phyloP scores from a whole-genome alignment of 2,888 invertebrate genomes.

The Drosophila heteroneura region DNA sequence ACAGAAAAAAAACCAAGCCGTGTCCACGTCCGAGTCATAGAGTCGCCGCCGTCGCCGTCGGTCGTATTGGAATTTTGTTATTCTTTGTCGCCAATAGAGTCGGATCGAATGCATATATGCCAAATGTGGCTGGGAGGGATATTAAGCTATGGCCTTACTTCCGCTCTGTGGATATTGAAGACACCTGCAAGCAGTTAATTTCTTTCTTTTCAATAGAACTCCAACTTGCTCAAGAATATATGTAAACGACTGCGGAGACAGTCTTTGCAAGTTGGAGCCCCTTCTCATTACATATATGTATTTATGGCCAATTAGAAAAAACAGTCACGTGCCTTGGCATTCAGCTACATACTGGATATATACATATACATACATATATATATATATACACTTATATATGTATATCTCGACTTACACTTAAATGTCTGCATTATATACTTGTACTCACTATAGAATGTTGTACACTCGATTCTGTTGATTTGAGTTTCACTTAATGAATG shows the following conservation, averaged over 20 bases:
- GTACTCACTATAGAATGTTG: conserved; percentile 16
- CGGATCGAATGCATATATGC: conserved; percentile 31
- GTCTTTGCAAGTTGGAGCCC: conserved; percentile 9
- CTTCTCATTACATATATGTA: conserved; percentile 65
- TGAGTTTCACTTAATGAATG: conserved; percentile 36
- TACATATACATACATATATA: conserved; percentile 4
- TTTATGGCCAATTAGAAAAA: conserved; percentile 67
- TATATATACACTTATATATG: conserved; percentile 20
- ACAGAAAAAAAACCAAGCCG: conserved; percentile 30
- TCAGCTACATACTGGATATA: conserved; percentile 15
- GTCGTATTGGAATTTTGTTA: conserved; percentile 45
- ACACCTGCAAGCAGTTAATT: neutral
- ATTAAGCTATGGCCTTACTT: conserved; percentile 49
- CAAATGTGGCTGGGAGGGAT: conserved; percentile 34
- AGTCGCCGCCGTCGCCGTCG: conserved; percentile 14
- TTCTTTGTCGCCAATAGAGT: conserved; percentile 23
- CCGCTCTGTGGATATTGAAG: conserved; percentile 39
- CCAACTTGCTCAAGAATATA: neutral
- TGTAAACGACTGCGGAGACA: neutral
- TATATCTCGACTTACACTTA: conserved; percentile 46
- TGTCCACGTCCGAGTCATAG: conserved; percentile 53
- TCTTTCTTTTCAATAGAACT: conserved; percentile 9
- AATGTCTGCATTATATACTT: conserved; percentile 11
- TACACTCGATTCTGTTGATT: conserved; percentile 19
- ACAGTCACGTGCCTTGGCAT: conserved; percentile 68